Evolutionary conservation across 2,113 vertebrate species (phyloP), one percentile per base, ranked within the genome.

Genomic region (Pleuronectes platessa): DNA sequence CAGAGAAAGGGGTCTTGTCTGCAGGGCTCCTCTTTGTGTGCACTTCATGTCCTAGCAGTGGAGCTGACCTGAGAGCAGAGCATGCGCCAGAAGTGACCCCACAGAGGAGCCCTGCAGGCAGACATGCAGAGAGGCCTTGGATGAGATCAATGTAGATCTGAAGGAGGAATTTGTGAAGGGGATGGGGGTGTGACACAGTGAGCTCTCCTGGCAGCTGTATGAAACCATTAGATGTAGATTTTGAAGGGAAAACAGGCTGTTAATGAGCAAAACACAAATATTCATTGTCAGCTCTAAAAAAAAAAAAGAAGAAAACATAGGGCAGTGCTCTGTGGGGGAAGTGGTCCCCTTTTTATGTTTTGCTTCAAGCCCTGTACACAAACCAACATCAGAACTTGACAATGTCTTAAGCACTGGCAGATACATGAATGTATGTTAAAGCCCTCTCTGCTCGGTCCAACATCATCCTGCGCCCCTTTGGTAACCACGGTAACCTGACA

Each of bases 401-500:
- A 65, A 27, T 3, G 45, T 78, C 74, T 83, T 81, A 53, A 26
- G 47, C 77, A 47, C 2, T 73, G 23, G 53, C 14, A 11, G n/a
- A 53, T 76, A 80, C 59, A 14, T 61, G 55, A 66, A 70, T 5
- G 23, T 67, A 60, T 62, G 40, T 31, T n/a, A 21, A 82, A 75
- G 53, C 18, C 51, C 45, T 71, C 40, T 42, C 2, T 2, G 10
- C 59, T 74, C 53, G 53, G 47, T 74, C 17, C 8, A 40, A 61
- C 23, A 35, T 56, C 40, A 51, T 66, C 20, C 31, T 7, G 5
- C 6, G 6, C 6, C 31, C 31, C 12, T 64, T 71, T 81, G 74
- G 82, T 87, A 79, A 76, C 61, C 24, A 26, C 45, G 65, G 75
- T 74, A 79, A 84, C 83, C 85, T 86, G 81, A 79, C 58, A n/a